These are phyloP conservation scores for Neoscelio sp. DNA, from an alignment of 2,888 invertebrate genomes.

Conservation along the genomic window DNA sequence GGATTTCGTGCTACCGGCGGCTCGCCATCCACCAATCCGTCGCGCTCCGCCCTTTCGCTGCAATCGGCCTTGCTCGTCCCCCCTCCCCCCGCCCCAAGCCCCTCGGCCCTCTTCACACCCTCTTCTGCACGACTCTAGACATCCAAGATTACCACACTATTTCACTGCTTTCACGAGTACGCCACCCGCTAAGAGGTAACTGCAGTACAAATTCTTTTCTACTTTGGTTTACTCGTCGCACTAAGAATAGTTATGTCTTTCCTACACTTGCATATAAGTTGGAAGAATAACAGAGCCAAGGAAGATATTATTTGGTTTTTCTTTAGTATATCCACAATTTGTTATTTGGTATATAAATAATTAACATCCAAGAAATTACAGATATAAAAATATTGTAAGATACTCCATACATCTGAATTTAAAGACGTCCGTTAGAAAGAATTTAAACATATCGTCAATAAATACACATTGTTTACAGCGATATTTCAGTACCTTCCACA, in stretches of 20 bases:
- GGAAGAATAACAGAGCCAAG: slow-evolving; percentile 8
- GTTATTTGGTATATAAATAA: no score
- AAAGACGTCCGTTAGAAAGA: no score
- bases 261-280: slow-evolving; percentile 2
- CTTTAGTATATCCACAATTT: no score
- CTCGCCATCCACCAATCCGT: slow-evolving; percentile 47
- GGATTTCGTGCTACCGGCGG: no score
- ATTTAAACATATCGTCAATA: no score
- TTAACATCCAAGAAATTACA: no score
- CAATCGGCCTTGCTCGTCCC: slow-evolving; percentile 49
- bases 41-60: slow-evolving; percentile 66
- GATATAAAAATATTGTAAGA: no score
- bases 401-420: no score
- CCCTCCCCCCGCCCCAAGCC: slow-evolving; percentile 19
- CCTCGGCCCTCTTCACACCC: slow-evolving; percentile 65
- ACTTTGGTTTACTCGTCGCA: slow-evolving; percentile 50
- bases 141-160: slow-evolving; percentile 81
- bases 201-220: slow-evolving; percentile 78
- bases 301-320: no score
- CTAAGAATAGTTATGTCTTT: slow-evolving; percentile 42
- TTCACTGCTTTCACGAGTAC: slow-evolving; percentile 78
- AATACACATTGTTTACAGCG: no score
- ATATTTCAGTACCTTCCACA: no score
- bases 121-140: slow-evolving; percentile 72
- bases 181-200: slow-evolving; percentile 79